Percentiles rank a stretch among this genome's conserved stretches.
Conservation (phyloP, 1,140 invertebrate genomes). For the Penaeus vannamei region DNA sequence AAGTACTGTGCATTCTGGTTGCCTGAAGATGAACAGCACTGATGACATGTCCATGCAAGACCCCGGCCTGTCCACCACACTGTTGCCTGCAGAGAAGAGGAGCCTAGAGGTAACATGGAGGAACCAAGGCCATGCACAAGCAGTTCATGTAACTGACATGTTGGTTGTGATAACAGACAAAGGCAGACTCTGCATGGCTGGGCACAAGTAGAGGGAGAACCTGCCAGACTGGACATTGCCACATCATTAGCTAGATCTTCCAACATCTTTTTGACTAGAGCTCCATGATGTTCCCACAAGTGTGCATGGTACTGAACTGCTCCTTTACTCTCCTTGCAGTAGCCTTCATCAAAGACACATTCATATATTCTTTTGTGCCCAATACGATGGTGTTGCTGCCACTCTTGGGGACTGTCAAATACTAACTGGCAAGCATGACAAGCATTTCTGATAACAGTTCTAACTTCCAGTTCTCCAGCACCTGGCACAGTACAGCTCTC, state of each 20-base stretch:
- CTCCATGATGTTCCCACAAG: conserved; percentile 58
- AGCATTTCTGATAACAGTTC: conserved; percentile 12
- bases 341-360: conserved; percentile 63
- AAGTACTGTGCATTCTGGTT: conserved; percentile 43
- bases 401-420: conserved; percentile 38
- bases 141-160: conserved; percentile 62
- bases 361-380: conserved; percentile 62
- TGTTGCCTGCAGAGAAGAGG: conserved; percentile 55
- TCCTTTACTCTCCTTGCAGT: conserved; percentile 58
- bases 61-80: conserved; percentile 67
- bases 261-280: conserved; percentile 48
- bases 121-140: conserved; percentile 64
- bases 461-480: no score
- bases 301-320: conserved; percentile 63
- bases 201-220: conserved; percentile 32
- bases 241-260: conserved; percentile 61
- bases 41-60: conserved; percentile 63
- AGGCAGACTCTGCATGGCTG: conserved; percentile 57
- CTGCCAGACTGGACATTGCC: conserved; percentile 42
- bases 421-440: conserved; percentile 48
- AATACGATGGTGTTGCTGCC: conserved; percentile 47
- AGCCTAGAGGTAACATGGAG: conserved; percentile 51
- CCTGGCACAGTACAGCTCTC: no score
- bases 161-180: conserved; percentile 54
- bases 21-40: conserved; percentile 39